phyloP scores from a whole-genome alignment of 2,113 vertebrate species.

The Papio anubis region DNA sequence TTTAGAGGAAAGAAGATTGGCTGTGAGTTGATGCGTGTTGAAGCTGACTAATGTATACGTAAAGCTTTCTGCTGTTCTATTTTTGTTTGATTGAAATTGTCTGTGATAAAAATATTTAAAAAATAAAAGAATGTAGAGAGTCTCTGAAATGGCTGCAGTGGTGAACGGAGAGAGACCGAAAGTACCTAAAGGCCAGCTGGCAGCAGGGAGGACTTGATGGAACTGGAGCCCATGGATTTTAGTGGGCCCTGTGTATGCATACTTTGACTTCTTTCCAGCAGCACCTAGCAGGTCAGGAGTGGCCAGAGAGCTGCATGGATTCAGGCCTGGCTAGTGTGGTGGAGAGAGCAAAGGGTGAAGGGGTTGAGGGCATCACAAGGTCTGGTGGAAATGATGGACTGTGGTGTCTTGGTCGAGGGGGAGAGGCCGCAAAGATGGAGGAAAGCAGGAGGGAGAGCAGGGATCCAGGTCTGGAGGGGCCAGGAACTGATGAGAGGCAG shows the following conservation, averaged over 20 bases:
- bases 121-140: not conserved
- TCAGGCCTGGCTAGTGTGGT: not conserved
- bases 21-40: not conserved
- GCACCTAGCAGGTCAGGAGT: not conserved
- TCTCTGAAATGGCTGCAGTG: not conserved
- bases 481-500: not conserved
- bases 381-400: not conserved
- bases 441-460: no score
- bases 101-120: not conserved
- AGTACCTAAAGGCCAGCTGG: not conserved
- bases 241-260: not conserved
- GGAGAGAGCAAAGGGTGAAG: not conserved
- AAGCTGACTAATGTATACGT: not conserved
- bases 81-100: not conserved
- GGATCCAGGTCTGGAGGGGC: not conserved
- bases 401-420: not conserved
- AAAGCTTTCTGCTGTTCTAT: not conserved
- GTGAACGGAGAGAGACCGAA: not conserved
- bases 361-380: not conserved
- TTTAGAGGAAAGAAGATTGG: not conserved
- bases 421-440: not conserved
- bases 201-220: not conserved
- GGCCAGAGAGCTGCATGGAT: not conserved
- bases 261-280: not conserved
- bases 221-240: not conserved